Percentiles rank a stretch among this genome's conserved stretches.
phyloP scores from a whole-genome alignment of 2,113 vertebrate species.

The Delphinapterus leucas region DNA sequence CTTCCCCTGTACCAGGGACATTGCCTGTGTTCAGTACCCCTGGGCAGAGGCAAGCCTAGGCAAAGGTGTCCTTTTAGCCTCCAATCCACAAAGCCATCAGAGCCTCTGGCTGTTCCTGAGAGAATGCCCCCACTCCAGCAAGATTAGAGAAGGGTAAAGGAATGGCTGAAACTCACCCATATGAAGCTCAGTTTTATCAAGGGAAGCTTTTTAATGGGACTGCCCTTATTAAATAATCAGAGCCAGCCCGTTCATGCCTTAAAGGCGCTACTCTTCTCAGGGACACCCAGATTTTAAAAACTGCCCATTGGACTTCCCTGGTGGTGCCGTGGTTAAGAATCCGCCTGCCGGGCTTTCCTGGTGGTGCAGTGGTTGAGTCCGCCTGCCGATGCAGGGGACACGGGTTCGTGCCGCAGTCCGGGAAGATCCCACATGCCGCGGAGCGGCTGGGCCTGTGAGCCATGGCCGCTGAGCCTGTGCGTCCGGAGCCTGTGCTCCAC shows the following conservation, averaged over 20 bases:
- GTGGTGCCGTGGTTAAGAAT: too few species aligned
- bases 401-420: too few species aligned
- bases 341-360: too few species aligned
- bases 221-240: neutral
- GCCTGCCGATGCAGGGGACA: too few species aligned
- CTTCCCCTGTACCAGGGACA: neutral
- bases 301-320: neutral
- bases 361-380: too few species aligned
- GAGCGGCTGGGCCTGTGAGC: too few species aligned
- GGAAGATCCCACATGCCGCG: too few species aligned
- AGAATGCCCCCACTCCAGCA: neutral
- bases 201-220: neutral
- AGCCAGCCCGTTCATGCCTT: neutral
- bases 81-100: neutral
- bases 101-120: neutral
- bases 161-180: neutral
- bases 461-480: too few species aligned
- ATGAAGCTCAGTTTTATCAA: neutral
- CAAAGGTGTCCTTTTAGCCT: neutral
- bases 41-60: neutral
- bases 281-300: neutral
- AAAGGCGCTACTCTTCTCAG: neutral
- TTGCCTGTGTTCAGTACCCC: rapidly evolving
- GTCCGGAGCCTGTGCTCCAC: too few species aligned
- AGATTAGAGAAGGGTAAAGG: neutral